These are phyloP conservation scores for Melinaea menophilus DNA, from an alignment of 2,888 invertebrate genomes.

Conservation along the genomic window DNA sequence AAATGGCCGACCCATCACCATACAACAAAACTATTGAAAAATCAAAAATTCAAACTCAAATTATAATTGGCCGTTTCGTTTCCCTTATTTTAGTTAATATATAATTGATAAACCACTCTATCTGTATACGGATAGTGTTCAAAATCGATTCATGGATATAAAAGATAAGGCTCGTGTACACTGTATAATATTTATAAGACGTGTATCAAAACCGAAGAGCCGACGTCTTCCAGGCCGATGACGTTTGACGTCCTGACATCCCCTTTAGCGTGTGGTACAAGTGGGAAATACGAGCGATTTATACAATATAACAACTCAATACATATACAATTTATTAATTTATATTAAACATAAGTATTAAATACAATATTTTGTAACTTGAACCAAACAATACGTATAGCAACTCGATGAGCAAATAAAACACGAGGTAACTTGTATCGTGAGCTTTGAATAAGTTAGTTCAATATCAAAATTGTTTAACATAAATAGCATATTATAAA, in stretches of 20 bases:
- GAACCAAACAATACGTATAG: conserved; percentile 49
- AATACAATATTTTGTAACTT: conserved; percentile 32
- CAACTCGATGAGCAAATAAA: conserved; percentile 74
- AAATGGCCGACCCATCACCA: conserved; percentile 56
- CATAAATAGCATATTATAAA: conserved; percentile 22
- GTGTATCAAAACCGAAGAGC: conserved; percentile 72
- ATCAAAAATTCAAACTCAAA: conserved; percentile 70
- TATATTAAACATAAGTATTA: too few species aligned
- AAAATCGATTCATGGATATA: conserved; percentile 29
- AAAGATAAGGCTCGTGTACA: conserved; percentile 50
- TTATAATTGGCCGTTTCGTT: conserved; percentile 70
- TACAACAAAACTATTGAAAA: conserved; percentile 71
- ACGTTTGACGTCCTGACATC: conserved; percentile 76
- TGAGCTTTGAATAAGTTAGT: conserved; percentile 70
- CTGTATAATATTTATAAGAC: conserved; percentile 72
- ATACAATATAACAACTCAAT: too few species aligned
- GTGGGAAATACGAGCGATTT: conserved; percentile 15
- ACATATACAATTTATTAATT: too few species aligned
- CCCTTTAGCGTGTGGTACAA: conserved; percentile 49
- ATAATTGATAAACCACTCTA: conserved; percentile 33
- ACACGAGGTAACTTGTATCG: conserved; percentile 59
- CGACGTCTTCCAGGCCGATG: conserved; percentile 73
- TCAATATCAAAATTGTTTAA: conserved; percentile 64
- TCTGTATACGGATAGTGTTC: conserved; percentile 11
- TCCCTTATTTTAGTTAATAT: conserved; percentile 33